phyloP scores from a whole-genome alignment of 2,797 vertebrate genomes.

The Squalus acanthias region DNA sequence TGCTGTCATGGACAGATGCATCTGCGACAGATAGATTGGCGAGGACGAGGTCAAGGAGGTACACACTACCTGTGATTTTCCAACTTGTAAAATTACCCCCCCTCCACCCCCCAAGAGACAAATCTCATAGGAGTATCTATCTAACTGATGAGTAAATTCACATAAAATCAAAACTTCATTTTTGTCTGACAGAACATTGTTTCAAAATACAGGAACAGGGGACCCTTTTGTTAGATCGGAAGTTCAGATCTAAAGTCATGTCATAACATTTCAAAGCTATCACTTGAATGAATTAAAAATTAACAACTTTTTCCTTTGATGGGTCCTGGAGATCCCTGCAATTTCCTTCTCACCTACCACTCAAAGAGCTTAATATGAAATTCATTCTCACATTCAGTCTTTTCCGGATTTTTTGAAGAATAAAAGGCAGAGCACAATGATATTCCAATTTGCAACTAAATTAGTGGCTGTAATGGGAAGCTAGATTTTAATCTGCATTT shows the following conservation, averaged over 20 bases:
- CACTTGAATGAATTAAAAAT: constrained; percentile 16
- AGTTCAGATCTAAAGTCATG: not conserved
- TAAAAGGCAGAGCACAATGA: not conserved
- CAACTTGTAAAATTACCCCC: not conserved
- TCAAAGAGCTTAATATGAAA: not conserved
- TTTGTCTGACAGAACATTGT: not conserved
- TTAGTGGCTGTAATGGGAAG: not conserved
- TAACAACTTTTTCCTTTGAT: constrained; percentile 1
- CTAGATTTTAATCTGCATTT: not conserved
- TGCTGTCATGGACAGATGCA: too few species aligned
- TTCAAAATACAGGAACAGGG: not conserved
- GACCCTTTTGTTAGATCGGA: not conserved
- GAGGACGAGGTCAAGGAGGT: not conserved
- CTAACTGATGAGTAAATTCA: not conserved
- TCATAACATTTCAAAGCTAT: not conserved
- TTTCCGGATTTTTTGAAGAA: not conserved
- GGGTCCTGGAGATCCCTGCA: not conserved
- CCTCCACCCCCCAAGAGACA: not conserved
- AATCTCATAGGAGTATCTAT: not conserved
- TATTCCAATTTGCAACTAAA: not conserved
- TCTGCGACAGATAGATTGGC: too few species aligned
- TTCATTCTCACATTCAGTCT: not conserved
- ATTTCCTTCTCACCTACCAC: not conserved
- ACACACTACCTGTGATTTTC: not conserved
- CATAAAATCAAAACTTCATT: not conserved